Conservation (phyloP, 2,888 invertebrate species). For the Tridacna gigas region DNA sequence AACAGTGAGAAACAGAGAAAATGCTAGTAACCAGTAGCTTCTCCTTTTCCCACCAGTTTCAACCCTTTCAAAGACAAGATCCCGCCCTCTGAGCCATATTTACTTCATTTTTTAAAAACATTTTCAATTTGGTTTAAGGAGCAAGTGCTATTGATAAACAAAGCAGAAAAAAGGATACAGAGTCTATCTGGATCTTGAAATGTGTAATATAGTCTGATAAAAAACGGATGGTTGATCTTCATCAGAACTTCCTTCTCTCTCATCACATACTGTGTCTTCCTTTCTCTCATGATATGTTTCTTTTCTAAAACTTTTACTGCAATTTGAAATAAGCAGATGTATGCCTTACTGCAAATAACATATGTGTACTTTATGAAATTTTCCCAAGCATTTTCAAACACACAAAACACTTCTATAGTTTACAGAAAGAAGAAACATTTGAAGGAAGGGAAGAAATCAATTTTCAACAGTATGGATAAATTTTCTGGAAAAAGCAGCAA, state of each 20-base stretch:
- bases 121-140: no score
- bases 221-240: slow-evolving; percentile 92
- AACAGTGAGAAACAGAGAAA: neutral
- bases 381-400: no score
- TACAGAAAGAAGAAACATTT: no score
- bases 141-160: neutral
- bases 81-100: no score
- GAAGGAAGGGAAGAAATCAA: no score
- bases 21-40: neutral
- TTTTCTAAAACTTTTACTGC: slow-evolving; percentile 99
- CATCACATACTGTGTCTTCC: slow-evolving; percentile 96
- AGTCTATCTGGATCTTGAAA: slow-evolving; percentile 97
- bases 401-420: no score
- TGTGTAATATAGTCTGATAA: slow-evolving; percentile 97
- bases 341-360: no score
- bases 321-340: slow-evolving; percentile 79
- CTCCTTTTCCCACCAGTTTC: neutral
- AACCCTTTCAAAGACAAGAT: no score
- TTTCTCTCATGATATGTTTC: slow-evolving; percentile 95
- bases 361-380: no score
- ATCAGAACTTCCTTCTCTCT: slow-evolving; percentile 97
- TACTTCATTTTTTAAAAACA: no score
- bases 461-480: no score
- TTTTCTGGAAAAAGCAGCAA: no score
- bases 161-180: slow-evolving; percentile 86